These are phyloP conservation scores for Heliconius erato DNA, from an alignment of 2,888 invertebrate genomes.

Conservation along the genomic window DNA sequence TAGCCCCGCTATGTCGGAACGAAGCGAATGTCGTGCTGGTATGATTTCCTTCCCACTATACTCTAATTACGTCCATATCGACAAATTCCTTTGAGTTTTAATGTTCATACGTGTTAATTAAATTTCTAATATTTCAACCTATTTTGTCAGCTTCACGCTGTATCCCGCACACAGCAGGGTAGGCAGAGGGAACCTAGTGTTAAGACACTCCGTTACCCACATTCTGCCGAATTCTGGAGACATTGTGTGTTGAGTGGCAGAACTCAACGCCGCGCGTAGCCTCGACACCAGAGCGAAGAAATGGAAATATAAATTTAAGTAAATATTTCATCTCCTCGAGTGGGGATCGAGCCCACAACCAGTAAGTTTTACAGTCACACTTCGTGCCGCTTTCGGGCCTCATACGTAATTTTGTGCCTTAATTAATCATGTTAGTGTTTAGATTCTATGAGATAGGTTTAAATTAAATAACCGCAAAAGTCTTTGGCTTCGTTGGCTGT, in stretches of 20 bases:
- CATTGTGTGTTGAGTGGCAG: no score
- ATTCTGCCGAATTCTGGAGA: no score
- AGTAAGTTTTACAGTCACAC: no score
- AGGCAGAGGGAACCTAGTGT: no score
- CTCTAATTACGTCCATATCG: conserved; percentile 5
- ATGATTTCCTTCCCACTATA: not conserved
- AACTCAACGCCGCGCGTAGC: no score
- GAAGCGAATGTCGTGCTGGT: not conserved
- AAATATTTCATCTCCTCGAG: no score
- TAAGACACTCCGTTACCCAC: no score
- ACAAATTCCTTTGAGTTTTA: not conserved
- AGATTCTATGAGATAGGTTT: not conserved
- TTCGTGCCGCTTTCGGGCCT: no score
- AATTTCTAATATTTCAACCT: not conserved
- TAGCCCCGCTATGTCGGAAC: conserved; percentile 1
- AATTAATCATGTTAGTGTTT: not conserved
- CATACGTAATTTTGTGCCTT: not conserved
- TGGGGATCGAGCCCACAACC: no score
- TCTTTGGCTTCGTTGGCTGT: not conserved
- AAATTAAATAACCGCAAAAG: not conserved
- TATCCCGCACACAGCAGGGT: no score
- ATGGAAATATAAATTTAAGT: no score
- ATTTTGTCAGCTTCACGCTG: not conserved
- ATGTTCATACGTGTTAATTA: conserved; percentile 1
- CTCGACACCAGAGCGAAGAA: no score